A percentile compares a stretch with the other conserved stretches of the same genome.
Evolutionary conservation across 2,888 invertebrate species (phyloP).

Genomic region (Chaetoderma sp.): DNA sequence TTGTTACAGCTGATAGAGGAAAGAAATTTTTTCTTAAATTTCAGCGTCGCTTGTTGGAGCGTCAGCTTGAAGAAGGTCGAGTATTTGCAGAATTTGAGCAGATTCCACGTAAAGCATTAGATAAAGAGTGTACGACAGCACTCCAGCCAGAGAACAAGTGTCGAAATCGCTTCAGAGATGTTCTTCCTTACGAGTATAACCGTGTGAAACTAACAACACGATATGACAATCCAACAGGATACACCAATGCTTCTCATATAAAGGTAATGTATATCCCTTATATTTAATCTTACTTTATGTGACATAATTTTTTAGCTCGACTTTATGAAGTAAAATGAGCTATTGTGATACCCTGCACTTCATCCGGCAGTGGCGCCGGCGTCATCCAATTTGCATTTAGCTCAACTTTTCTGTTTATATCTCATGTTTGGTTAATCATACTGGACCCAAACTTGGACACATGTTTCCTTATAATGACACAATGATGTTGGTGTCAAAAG

Average conservation of each 20-base stretch:
- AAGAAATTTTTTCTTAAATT: no score
- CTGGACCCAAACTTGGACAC: no score
- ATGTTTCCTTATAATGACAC: no score
- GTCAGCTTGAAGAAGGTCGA: conserved; percentile 62
- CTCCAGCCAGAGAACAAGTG: conserved; percentile 77
- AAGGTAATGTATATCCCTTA: conserved; percentile 77
- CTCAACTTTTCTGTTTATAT: no score
- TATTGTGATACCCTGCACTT: no score
- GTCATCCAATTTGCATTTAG: no score
- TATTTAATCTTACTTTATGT: background rate
- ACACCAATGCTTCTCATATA: conserved; percentile 92
- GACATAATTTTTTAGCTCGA: background rate
- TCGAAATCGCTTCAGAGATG: conserved; percentile 77
- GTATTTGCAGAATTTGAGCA: conserved; percentile 82
- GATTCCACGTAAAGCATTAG: conserved; percentile 79
- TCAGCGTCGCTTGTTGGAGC: conserved; percentile 61
- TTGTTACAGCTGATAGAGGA: no score
- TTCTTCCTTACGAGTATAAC: conserved; percentile 92
- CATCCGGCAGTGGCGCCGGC: no score
- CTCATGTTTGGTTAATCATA: no score
- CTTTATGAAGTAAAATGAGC: no score
- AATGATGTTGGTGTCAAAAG: no score
- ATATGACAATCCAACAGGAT: conserved; percentile 86
- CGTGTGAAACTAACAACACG: conserved; percentile 85
- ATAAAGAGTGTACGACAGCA: conserved; percentile 71